Evolutionary conservation across 2,888 invertebrate species (phyloP), one percentile per base, ranked within the genome.

Genomic region (Aleiodes leptofemur): DNA sequence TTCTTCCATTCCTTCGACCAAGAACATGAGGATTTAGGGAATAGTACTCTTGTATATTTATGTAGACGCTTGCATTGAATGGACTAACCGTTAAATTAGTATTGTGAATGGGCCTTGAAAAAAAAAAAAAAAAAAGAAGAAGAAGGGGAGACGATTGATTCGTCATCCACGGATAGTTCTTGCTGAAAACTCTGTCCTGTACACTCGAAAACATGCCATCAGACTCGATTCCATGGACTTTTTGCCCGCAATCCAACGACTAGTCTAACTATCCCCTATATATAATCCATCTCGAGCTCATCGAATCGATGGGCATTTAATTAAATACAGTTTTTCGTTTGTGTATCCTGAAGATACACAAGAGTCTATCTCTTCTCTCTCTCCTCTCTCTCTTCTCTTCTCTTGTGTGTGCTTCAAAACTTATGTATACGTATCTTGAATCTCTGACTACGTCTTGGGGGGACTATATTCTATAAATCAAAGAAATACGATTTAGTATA

Each of bases 271-370:
- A 73, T 56, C 74, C 71, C 69, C 51, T 69, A 43, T 43, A 57
- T 59, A 64, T 64, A 64, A 50, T 71, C 56, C 57, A 38, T 64
- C 53, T 53, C 55, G 64, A 57, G 56, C 76, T 77, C 79, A 76
- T 76, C 77, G 79, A 76, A 69, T 77, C 76, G 77, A 48, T 43
- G 16, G 34, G 43, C 61, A 64, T 82, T 85, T 87, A 87, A 87
- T 87, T 87, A 86, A 87, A 87, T 87, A 84, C 86, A 84, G 79
- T 84, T 85, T 86, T 86, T 86, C 77, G 64, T 69, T 51, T 76
- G 80, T 76, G 80, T 72, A 59, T 43, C 23, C 34, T 14, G 14
- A 11, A 6, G 38, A 53, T 14, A 23, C 23, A 23, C 1, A 23
- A 23, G 23, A 23, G 13, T 53, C 53, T n/a, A n/a, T n/a, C n/a